Percentiles rank a stretch among this genome's conserved stretches.
These are phyloP conservation scores for Lithodes maja DNA, from an alignment of 2,888 invertebrate genomes.

Conservation along the genomic window DNA sequence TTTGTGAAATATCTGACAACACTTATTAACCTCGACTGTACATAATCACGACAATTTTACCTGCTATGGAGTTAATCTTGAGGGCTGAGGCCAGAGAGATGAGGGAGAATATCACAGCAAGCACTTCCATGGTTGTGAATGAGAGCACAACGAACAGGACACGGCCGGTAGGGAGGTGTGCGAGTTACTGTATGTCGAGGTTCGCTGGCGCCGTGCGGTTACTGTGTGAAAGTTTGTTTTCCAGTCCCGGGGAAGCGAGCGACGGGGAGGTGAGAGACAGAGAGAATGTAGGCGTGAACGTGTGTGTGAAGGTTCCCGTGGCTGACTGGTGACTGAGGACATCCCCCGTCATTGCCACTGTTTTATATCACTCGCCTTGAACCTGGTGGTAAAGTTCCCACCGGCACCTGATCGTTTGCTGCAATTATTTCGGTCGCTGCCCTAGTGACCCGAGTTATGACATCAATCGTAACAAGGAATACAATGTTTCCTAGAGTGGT, in stretches of 20 bases:
- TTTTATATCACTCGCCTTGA: neutral
- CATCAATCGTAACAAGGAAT: too few species aligned
- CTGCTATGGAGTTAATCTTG: constrained; percentile 13
- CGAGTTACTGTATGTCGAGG: too few species aligned
- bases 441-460: too few species aligned
- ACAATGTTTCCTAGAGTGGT: too few species aligned
- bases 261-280: neutral
- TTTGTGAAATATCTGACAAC: too few species aligned
- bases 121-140: constrained; percentile 24
- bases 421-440: too few species aligned
- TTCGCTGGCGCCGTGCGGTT: neutral
- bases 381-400: too few species aligned
- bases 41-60: neutral
- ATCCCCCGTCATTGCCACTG: neutral
- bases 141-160: too few species aligned
- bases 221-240: neutral
- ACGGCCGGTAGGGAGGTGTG: neutral
- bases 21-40: neutral
- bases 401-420: neutral
- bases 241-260: neutral
- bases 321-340: neutral
- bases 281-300: too few species aligned
- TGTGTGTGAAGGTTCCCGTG: neutral
- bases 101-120: neutral
- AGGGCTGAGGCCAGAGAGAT: constrained; percentile 5